Evolutionary conservation across 2,113 vertebrate species (phyloP).

Genomic region (Oxyura jamaicensis): DNA sequence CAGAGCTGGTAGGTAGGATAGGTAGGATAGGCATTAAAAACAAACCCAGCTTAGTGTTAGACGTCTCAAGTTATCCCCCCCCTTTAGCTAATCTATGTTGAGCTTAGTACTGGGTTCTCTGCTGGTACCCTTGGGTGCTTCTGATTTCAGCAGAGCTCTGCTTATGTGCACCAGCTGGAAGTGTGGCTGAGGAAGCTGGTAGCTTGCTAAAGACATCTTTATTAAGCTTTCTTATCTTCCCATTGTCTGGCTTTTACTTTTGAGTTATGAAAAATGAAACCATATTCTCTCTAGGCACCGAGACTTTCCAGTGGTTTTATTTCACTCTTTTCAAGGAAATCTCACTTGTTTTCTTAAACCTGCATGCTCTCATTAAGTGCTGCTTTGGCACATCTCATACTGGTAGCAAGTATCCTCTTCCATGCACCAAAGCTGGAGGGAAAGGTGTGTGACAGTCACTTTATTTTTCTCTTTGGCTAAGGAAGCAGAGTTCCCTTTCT

Average conservation of each 20-base stretch:
- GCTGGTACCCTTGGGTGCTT: neutral
- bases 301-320: neutral
- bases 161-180: neutral
- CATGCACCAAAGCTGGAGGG: neutral
- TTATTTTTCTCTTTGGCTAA: neutral
- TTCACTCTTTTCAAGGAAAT: neutral
- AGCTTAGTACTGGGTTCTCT: neutral
- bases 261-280: neutral
- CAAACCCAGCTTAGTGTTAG: neutral
- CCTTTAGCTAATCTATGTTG: neutral
- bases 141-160: neutral
- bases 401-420: neutral
- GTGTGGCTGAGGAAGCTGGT: neutral
- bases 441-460: neutral
- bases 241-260: neutral
- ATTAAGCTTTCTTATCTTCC: neutral
- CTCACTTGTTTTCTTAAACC: neutral
- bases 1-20: neutral
- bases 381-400: neutral
- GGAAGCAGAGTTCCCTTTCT: neutral
- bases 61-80: neutral
- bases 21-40: neutral
- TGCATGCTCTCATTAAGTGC: neutral
- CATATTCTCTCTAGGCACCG: neutral
- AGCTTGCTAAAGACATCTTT: neutral